phyloP scores from a whole-genome alignment of 2,113 vertebrate species.

The Hypanus sabinus region DNA sequence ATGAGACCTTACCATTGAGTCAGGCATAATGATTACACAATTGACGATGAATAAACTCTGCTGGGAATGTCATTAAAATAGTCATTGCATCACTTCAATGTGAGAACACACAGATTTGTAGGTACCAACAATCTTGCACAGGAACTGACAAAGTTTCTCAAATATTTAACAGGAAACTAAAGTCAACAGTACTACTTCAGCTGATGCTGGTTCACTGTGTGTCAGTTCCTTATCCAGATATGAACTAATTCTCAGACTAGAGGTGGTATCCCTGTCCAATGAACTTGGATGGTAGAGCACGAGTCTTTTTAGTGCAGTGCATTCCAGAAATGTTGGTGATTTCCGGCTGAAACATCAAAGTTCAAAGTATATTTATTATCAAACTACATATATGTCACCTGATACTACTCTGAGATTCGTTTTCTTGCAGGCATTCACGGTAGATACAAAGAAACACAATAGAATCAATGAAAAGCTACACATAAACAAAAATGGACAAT shows the following conservation, averaged over 20 bases:
- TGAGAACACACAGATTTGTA: not conserved
- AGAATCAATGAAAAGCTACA: too few species aligned
- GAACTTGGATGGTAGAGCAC: not conserved
- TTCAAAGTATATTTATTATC: too few species aligned
- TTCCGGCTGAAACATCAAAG: too few species aligned
- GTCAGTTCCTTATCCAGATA: not conserved
- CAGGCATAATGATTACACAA: not conserved
- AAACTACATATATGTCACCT: too few species aligned
- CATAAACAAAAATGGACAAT: too few species aligned
- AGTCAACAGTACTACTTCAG: not conserved
- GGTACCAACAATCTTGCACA: not conserved
- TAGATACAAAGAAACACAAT: too few species aligned
- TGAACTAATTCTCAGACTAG: not conserved
- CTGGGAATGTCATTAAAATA: not conserved
- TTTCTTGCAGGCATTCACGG: too few species aligned
- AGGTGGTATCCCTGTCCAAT: not conserved
- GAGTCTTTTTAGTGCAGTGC: too few species aligned
- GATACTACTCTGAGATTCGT: too few species aligned
- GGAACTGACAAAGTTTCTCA: not conserved
- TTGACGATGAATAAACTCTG: not conserved
- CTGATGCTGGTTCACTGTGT: not conserved
- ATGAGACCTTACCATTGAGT: not conserved
- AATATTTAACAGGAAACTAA: too few species aligned
- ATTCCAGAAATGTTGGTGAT: too few species aligned
- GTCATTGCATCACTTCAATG: not conserved